These are phyloP conservation scores for Diachasma alloeum DNA, from an alignment of 1,140 invertebrate genomes.

Conservation along the genomic window DNA sequence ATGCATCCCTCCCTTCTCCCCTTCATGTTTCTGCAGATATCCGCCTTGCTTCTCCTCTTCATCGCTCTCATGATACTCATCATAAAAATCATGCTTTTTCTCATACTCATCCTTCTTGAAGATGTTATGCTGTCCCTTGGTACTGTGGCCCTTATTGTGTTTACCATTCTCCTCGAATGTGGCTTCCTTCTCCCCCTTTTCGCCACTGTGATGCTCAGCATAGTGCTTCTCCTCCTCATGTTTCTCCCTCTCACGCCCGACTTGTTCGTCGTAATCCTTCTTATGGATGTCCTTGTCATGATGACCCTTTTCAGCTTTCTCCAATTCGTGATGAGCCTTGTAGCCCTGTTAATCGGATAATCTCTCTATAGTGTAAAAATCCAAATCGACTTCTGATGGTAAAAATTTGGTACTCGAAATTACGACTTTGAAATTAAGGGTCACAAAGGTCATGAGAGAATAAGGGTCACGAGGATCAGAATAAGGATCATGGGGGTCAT, in stretches of 20 bases:
- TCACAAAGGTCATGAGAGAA: too few relatives aligned
- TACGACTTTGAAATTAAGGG: too few relatives aligned
- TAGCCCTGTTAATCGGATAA: not conserved
- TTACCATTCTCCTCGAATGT: slow-evolving; percentile 71
- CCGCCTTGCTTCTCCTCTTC: slow-evolving; percentile 73
- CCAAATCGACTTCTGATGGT: too few relatives aligned
- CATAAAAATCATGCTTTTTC: slow-evolving; percentile 77
- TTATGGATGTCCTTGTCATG: slow-evolving; percentile 55
- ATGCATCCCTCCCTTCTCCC: slow-evolving; percentile 64
- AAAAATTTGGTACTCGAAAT: too few relatives aligned
- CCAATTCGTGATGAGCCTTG: slow-evolving; percentile 48
- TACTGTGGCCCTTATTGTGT: slow-evolving; percentile 75
- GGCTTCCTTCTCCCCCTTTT: slow-evolving; percentile 55
- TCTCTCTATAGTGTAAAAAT: too few relatives aligned
- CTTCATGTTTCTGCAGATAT: slow-evolving; percentile 67
- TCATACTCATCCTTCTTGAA: slow-evolving; percentile 79
- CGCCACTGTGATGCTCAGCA: slow-evolving; percentile 50
- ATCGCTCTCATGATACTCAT: slow-evolving; percentile 73
- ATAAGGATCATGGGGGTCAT: too few relatives aligned
- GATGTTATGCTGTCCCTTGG: slow-evolving; percentile 76
- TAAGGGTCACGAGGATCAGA: too few relatives aligned
- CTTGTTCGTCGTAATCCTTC: slow-evolving; percentile 50
- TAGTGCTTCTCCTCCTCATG: slow-evolving; percentile 58
- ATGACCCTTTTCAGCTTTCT: slow-evolving; percentile 55
- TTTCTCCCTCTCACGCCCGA: slow-evolving; percentile 52